Evolutionary conservation across 2,888 invertebrate genomes (phyloP).

Genomic region (Meiosimyza decipiens): DNA sequence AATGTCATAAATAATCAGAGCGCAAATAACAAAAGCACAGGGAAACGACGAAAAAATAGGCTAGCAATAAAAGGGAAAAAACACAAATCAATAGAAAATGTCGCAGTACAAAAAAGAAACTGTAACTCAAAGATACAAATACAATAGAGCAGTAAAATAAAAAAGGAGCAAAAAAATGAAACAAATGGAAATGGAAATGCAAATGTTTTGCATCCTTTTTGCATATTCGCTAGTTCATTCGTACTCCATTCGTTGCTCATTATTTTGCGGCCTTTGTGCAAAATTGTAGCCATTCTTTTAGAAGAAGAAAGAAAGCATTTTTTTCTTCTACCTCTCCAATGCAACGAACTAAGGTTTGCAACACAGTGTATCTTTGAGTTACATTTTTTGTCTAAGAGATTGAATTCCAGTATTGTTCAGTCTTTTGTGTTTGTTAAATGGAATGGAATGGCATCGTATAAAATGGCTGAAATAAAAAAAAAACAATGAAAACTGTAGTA

Average conservation of each 20-base stretch:
- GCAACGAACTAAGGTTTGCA: not conserved
- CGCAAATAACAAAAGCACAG: conserved; percentile 1
- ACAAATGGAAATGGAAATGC: conserved; percentile 19
- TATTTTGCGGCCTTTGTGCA: conserved; percentile 31
- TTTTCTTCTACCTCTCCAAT: not conserved
- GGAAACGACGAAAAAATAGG: not conserved
- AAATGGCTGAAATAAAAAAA: too few species aligned
- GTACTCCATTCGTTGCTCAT: conserved; percentile 25
- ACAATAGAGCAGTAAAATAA: not conserved
- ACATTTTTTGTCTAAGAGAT: conserved; percentile 10
- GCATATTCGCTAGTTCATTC: not conserved
- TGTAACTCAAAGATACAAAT: not conserved
- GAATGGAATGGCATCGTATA: conserved; percentile 6
- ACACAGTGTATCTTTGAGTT: conserved; percentile 18
- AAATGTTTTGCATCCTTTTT: not conserved
- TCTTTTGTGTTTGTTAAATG: conserved; percentile 14
- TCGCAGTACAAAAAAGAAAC: conserved; percentile 24
- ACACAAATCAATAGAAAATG: conserved; percentile 33
- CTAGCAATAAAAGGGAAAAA: not conserved
- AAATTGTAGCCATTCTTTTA: not conserved
- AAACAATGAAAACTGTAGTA: too few species aligned
- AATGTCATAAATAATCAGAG: conserved; percentile 31
- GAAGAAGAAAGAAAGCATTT: not conserved
- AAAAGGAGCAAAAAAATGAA: conserved; percentile 2
- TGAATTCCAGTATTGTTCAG: conserved; percentile 3